Evolutionary conservation across 2,888 invertebrate genomes (phyloP).

Genomic region (Sesia bembeciformis): DNA sequence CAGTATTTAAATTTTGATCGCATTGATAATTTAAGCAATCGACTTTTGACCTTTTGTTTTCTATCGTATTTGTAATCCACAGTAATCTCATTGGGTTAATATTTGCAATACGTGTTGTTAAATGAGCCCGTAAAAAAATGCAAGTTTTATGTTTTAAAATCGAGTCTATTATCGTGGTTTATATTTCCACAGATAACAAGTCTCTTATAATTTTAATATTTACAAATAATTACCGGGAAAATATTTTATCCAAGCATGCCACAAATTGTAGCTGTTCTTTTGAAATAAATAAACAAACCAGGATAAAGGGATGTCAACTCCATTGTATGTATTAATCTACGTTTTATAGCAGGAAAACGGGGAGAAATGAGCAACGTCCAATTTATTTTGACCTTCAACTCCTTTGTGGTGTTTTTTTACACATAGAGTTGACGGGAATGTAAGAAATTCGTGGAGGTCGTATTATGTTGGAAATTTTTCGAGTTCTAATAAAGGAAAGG

Average conservation of each 20-base stretch:
- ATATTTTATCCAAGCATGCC: neutral
- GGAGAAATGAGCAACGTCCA: neutral
- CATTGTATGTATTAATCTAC: neutral
- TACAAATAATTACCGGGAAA: too few species aligned
- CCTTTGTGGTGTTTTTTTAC: neutral
- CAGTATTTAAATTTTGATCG: too few species aligned
- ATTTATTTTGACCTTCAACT: neutral
- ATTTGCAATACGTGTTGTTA: too few species aligned
- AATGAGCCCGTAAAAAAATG: too few species aligned
- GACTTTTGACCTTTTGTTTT: too few species aligned
- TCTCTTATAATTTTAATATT: too few species aligned
- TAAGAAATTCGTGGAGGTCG: neutral
- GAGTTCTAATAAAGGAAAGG: conserved; percentile 4
- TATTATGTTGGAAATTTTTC: neutral
- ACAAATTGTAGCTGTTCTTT: neutral
- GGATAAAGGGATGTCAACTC: neutral
- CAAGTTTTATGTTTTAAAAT: too few species aligned
- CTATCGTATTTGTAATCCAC: too few species aligned
- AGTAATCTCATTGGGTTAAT: too few species aligned
- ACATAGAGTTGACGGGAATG: neutral
- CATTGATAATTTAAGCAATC: too few species aligned
- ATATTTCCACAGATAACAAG: too few species aligned
- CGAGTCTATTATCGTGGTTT: too few species aligned
- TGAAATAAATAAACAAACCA: neutral
- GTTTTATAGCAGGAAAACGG: neutral